These are phyloP conservation scores for Tipula lateralis DNA, from an alignment of 2,888 invertebrate genomes.

Conservation along the genomic window DNA sequence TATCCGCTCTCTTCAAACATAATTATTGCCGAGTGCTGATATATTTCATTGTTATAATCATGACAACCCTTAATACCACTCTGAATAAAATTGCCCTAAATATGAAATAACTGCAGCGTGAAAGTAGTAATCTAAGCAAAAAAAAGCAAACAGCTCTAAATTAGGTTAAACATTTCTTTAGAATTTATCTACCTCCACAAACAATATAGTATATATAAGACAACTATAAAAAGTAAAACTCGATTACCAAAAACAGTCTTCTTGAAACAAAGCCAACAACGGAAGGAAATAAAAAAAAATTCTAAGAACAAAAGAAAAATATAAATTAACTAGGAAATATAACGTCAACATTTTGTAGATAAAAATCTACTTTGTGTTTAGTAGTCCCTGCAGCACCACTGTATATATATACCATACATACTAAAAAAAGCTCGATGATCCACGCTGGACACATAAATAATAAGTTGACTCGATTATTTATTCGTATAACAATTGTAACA, in stretches of 20 bases:
- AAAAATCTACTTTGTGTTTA: neutral
- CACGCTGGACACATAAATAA: neutral
- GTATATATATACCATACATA: too few relatives aligned
- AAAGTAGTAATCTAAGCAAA: too few relatives aligned
- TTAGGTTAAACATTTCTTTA: neutral
- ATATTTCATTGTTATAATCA: too few relatives aligned
- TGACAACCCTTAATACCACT: too few relatives aligned
- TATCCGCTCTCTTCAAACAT: too few relatives aligned
- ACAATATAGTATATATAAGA: neutral
- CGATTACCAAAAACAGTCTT: neutral
- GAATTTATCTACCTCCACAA: neutral
- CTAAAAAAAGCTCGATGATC: neutral
- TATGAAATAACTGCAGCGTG: too few relatives aligned
- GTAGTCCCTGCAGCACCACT: neutral
- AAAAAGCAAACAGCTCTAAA: neutral
- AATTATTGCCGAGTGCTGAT: too few relatives aligned
- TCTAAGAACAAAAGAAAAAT: neutral
- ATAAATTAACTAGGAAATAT: neutral
- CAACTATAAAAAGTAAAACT: neutral
- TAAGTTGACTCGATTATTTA: neutral
- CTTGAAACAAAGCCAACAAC: neutral
- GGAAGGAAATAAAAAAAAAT: neutral
- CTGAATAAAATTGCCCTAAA: too few relatives aligned
- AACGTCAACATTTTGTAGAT: neutral
- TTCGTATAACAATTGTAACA: neutral